phyloP scores from a whole-genome alignment of 2,888 invertebrate genomes.

The Mylabris sibirica region DNA sequence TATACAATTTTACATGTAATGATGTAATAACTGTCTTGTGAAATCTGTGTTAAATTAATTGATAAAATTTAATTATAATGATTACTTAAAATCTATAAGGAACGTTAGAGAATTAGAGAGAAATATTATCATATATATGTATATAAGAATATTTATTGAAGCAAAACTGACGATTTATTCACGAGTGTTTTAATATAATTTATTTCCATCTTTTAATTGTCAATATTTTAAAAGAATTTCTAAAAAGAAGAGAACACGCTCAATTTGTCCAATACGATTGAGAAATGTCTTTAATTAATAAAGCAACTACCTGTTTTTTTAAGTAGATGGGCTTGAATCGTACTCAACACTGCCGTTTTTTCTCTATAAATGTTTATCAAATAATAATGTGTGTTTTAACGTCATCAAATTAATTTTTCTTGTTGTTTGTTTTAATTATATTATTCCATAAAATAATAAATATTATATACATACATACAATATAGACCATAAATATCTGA shows the following conservation, averaged over 20 bases:
- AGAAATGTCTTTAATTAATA: constrained; percentile 23
- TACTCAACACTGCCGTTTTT: constrained; percentile 59
- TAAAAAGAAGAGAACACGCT: constrained; percentile 44
- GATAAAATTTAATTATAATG: constrained; percentile 23
- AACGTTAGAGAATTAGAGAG: constrained; percentile 51
- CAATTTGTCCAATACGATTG: constrained; percentile 50
- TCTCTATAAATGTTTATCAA: constrained; percentile 47
- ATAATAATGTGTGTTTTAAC: constrained; percentile 33
- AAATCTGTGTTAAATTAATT: constrained; percentile 42
- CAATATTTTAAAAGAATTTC: constrained; percentile 34
- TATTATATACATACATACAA: neutral
- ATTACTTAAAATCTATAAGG: constrained; percentile 45
- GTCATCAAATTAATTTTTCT: constrained; percentile 16
- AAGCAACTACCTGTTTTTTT: constrained; percentile 30
- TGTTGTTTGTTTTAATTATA: neutral
- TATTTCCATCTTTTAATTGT: constrained; percentile 47
- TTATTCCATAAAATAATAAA: neutral
- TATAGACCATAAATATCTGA: neutral
- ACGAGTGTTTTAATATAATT: constrained; percentile 25
- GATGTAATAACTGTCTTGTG: constrained; percentile 42
- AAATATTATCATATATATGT: constrained; percentile 43
- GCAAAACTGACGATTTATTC: constrained; percentile 9
- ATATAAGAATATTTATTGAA: constrained; percentile 25
- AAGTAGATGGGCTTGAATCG: constrained; percentile 54
- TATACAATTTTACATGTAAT: constrained; percentile 35